phyloP scores from a whole-genome alignment of 92 coral and sea anemone species.

The Scolanthus callimorphus region DNA sequence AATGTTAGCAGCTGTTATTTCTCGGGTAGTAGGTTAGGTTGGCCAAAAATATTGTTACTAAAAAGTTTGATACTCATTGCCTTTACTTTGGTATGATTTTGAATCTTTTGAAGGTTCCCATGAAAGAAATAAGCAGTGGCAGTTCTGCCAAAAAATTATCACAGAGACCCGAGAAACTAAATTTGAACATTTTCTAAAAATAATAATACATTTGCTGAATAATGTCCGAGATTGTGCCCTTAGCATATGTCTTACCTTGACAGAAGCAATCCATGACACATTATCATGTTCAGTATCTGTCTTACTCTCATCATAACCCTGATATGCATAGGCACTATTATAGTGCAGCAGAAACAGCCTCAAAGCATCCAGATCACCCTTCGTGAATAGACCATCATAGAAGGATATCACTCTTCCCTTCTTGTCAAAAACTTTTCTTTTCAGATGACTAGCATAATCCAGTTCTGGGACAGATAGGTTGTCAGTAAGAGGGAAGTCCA shows the following conservation, averaged over 20 bases:
- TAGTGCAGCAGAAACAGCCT: conserved; percentile 67
- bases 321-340: conserved; percentile 63
- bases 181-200: too few species aligned
- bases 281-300: conserved; percentile 85
- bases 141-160: too few species aligned
- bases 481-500: conserved; percentile 65
- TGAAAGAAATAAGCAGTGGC: too few species aligned
- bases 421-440: conserved; percentile 61
- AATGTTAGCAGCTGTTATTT: too few species aligned
- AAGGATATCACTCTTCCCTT: conserved; percentile 74
- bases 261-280: conserved; percentile 83
- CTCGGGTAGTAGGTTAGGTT: too few species aligned
- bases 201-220: too few species aligned
- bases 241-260: conserved; percentile 78
- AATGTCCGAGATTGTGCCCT: too few species aligned
- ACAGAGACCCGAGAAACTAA: too few species aligned
- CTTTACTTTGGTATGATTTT: too few species aligned
- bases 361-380: conserved; percentile 63
- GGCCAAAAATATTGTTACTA: too few species aligned
- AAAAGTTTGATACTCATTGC: too few species aligned
- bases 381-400: conserved; percentile 77
- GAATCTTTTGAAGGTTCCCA: too few species aligned
- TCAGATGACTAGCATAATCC: conserved; percentile 51
- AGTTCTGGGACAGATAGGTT: conserved; percentile 35
- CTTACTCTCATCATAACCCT: conserved; percentile 49